Evolutionary conservation across 2,888 invertebrate genomes (phyloP).

Genomic region (Pachymerium ferrugineum): DNA sequence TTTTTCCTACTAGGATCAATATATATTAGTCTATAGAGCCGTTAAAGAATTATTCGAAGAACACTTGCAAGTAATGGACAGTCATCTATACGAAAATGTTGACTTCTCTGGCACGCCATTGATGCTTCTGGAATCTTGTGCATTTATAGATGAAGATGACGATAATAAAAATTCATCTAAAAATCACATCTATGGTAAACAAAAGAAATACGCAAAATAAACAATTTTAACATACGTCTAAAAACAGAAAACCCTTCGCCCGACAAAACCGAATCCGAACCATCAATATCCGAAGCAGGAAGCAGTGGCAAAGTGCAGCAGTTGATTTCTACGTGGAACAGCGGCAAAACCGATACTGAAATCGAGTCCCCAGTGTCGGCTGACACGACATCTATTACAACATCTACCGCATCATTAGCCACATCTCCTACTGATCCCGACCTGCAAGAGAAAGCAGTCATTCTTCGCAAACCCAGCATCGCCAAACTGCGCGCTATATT

Average conservation of each 20-base stretch:
- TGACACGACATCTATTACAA: no score
- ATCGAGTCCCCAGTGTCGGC: background rate
- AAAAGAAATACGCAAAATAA: no score
- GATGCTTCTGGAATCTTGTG: background rate
- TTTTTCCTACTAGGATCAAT: slow-evolving; percentile 51
- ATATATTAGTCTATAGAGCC: slow-evolving; percentile 54
- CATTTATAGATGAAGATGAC: slow-evolving; percentile 23
- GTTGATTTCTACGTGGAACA: background rate
- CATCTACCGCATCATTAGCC: background rate
- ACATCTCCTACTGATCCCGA: background rate
- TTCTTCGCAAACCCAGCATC: slow-evolving; percentile 44
- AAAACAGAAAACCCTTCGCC: no score
- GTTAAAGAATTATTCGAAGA: slow-evolving; percentile 54
- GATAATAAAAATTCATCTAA: slow-evolving; percentile 10
- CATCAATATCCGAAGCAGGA: background rate
- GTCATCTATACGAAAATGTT: slow-evolving; percentile 54
- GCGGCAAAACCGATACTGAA: background rate
- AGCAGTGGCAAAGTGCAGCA: background rate
- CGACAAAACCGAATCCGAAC: background rate
- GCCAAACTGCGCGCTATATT: slow-evolving; percentile 46
- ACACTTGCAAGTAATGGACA: slow-evolving; percentile 53
- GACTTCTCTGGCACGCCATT: slow-evolving; percentile 46
- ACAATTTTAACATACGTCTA: no score
- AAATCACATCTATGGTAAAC: background rate
- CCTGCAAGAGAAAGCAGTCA: slow-evolving; percentile 27